phyloP scores from a whole-genome alignment of 2,888 invertebrate genomes.

The Meiosimyza platycephala region DNA sequence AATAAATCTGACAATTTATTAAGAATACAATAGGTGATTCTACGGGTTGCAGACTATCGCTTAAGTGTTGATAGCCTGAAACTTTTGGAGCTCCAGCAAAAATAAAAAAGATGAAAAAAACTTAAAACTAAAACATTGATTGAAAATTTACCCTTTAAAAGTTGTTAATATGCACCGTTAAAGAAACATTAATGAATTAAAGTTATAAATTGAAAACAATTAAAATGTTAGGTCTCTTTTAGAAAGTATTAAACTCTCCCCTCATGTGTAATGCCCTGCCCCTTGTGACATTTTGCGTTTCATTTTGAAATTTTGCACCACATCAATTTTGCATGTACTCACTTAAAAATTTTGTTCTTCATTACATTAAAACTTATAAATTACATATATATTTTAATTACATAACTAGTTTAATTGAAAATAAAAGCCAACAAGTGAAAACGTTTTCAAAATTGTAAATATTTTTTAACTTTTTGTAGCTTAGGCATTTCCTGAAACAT shows the following conservation, averaged over 20 bases:
- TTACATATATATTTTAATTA: neutral
- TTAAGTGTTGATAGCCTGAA: slow-evolving; percentile 1
- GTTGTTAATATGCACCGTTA: slow-evolving; percentile 28
- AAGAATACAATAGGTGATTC: slow-evolving; percentile 27
- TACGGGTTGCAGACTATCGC: slow-evolving; percentile 2
- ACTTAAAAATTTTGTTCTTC: slow-evolving; percentile 1
- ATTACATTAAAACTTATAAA: neutral
- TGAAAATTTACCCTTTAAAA: neutral
- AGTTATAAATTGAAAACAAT: neutral
- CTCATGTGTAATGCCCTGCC: neutral
- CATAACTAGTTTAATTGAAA: neutral
- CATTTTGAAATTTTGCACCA: slow-evolving; percentile 26
- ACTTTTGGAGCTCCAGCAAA: slow-evolving; percentile 1
- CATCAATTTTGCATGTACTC: slow-evolving; percentile 32
- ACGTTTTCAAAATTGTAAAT: no score
- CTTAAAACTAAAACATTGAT: slow-evolving; percentile 4
- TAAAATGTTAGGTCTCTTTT: no score
- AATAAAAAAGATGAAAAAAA: neutral
- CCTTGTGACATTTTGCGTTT: neutral
- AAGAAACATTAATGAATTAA: neutral
- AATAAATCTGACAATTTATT: slow-evolving; percentile 34
- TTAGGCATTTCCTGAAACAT: no score
- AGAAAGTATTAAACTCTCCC: neutral
- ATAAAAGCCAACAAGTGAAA: no score
- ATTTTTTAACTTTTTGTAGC: no score